phyloP scores from a whole-genome alignment of 2,797 vertebrate species.

The Phoeniculus purpureus region DNA sequence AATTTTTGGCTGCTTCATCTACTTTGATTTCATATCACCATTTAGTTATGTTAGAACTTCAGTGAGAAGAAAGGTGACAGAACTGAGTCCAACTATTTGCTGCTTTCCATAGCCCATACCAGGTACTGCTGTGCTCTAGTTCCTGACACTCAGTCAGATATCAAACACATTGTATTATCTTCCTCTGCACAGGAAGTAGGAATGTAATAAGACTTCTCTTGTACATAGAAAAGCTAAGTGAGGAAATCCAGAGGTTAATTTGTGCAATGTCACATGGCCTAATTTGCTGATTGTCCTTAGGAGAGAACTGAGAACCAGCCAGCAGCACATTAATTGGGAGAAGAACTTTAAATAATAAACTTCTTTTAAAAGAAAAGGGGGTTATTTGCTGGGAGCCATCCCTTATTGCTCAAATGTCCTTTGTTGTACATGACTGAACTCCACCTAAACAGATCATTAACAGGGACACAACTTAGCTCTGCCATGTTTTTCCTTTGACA shows the following conservation, averaged over 20 bases:
- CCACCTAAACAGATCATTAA: conserved; percentile 15
- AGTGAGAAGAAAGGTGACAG: background rate
- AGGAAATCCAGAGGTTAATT: background rate
- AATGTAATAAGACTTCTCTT: background rate
- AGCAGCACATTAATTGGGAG: background rate
- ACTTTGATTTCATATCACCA: background rate
- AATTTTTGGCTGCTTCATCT: background rate
- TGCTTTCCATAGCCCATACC: background rate
- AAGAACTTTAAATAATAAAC: background rate
- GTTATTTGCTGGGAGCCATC: background rate
- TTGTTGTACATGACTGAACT: background rate
- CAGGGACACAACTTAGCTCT: background rate
- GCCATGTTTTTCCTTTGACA: conserved; percentile 3
- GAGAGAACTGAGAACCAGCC: background rate
- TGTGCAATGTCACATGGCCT: background rate
- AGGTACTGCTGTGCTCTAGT: background rate
- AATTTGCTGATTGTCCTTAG: background rate
- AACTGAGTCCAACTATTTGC: background rate
- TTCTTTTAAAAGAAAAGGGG: background rate
- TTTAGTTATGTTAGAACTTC: background rate
- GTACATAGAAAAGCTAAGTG: background rate
- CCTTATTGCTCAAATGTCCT: background rate
- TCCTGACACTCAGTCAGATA: background rate
- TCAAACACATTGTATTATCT: background rate
- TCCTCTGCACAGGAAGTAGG: background rate